phyloP scores from a whole-genome alignment of 1,140 invertebrate genomes.

The Lordiphosa collinella region DNA sequence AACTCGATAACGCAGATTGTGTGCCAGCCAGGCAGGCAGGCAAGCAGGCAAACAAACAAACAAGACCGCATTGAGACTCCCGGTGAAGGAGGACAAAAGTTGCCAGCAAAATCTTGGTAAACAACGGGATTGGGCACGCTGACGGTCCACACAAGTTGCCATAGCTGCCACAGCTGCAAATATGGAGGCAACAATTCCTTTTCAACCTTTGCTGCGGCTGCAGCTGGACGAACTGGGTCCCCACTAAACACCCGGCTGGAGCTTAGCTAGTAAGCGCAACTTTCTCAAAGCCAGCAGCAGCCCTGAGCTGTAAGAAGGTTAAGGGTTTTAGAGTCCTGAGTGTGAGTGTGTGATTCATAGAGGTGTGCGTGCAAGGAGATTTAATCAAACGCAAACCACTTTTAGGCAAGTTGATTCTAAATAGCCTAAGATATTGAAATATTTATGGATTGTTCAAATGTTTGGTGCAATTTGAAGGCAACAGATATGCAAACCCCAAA shows the following conservation, averaged over 20 bases:
- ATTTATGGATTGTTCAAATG: too few relatives aligned
- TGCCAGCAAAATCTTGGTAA: slow-evolving; percentile 63
- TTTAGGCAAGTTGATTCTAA: too few relatives aligned
- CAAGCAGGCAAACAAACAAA: background rate
- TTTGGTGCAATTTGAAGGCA: too few relatives aligned
- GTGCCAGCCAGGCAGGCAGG: slow-evolving; percentile 7
- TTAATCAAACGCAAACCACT: too few relatives aligned
- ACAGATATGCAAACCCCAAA: too few relatives aligned
- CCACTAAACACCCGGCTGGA: background rate
- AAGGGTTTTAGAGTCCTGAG: slow-evolving; percentile 44
- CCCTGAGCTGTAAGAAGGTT: slow-evolving; percentile 47
- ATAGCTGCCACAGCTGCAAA: slow-evolving; percentile 36
- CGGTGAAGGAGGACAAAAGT: slow-evolving; percentile 44
- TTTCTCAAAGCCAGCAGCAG: background rate
- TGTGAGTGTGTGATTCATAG: slow-evolving; percentile 5
- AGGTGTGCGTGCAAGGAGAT: background rate
- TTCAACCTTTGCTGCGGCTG: slow-evolving; percentile 55
- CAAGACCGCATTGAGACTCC: background rate
- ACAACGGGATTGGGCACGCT: slow-evolving; percentile 38
- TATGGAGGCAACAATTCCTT: slow-evolving; percentile 66
- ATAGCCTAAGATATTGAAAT: too few relatives aligned
- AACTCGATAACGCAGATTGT: slow-evolving; percentile 74
- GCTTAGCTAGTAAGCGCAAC: slow-evolving; percentile 17
- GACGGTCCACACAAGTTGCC: slow-evolving; percentile 43
- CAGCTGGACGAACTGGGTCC: background rate